A percentile compares a stretch with the other conserved stretches of the same genome.
These are phyloP conservation scores for Nematopogon swammerdamellus DNA, from an alignment of 2,888 invertebrate genomes.

Conservation along the genomic window DNA sequence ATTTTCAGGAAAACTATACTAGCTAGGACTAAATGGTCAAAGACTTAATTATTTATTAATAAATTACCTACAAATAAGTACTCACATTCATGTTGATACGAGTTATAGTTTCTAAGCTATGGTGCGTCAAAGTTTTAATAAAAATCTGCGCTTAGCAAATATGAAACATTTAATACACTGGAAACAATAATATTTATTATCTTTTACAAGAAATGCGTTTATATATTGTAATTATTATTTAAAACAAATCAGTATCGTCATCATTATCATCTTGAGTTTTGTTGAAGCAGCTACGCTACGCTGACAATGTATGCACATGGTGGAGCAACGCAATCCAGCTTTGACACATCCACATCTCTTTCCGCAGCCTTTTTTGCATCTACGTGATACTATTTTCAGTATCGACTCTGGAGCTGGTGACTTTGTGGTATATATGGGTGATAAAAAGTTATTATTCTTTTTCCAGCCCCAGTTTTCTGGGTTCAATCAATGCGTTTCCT, in stretches of 20 bases:
- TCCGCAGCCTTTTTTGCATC: too few species aligned
- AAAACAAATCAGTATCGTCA: constrained; percentile 1
- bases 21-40: constrained; percentile 5
- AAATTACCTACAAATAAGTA: constrained; percentile 7
- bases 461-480: too few species aligned
- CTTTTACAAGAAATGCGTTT: constrained; percentile 5
- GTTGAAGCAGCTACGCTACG: constrained; percentile 5
- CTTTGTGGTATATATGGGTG: too few species aligned
- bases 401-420: constrained; percentile 4
- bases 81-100: constrained; percentile 6
- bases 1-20: constrained; percentile 7
- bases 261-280: constrained; percentile 6
- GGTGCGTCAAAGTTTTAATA: constrained; percentile 5
- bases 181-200: constrained; percentile 4
- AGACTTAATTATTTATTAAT: constrained; percentile 5
- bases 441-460: too few species aligned
- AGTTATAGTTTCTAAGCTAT: constrained; percentile 4
- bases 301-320: constrained; percentile 6
- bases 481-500: too few species aligned
- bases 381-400: constrained; percentile 7
- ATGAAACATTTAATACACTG: neutral
- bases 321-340: too few species aligned
- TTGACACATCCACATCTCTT: too few species aligned
- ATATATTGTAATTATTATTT: constrained; percentile 1
- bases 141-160: constrained; percentile 5